Percentiles rank a stretch among this genome's conserved stretches.
Evolutionary conservation across 2,888 invertebrate genomes (phyloP).

Genomic region (Chirona hameri): DNA sequence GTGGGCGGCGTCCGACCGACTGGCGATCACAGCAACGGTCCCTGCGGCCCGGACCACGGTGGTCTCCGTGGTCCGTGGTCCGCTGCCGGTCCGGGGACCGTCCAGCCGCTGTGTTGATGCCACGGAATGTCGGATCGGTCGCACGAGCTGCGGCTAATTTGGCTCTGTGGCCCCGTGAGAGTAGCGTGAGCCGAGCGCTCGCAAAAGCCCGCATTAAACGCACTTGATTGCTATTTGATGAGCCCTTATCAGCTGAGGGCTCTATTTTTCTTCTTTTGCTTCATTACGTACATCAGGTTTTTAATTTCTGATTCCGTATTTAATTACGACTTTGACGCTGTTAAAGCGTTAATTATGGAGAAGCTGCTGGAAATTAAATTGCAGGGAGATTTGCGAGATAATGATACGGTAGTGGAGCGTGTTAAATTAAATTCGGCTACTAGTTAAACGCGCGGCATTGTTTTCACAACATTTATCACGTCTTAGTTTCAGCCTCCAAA

Average conservation of each 20-base stretch:
- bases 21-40: no score
- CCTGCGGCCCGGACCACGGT: background rate
- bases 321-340: conserved; percentile 10
- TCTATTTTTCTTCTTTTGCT: conserved; percentile 7
- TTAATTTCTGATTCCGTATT: conserved; percentile 9
- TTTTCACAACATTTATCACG: no score
- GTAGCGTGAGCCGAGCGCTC: background rate
- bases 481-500: no score
- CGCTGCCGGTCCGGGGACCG: background rate
- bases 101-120: no score
- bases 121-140: background rate
- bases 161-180: background rate
- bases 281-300: conserved; percentile 2
- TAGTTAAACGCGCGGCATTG: background rate
- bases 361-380: conserved; percentile 10
- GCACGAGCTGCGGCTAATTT: background rate
- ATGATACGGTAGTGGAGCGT: background rate
- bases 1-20: no score
- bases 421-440: background rate
- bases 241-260: background rate
- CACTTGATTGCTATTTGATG: conserved; percentile 6
- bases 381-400: conserved; percentile 6
- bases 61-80: background rate
- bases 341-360: conserved; percentile 12
- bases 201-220: background rate